Evolutionary conservation across 2,797 vertebrate species (phyloP), one percentile per base, ranked within the genome.

Genomic region (Triplophysa bombifrons): DNA sequence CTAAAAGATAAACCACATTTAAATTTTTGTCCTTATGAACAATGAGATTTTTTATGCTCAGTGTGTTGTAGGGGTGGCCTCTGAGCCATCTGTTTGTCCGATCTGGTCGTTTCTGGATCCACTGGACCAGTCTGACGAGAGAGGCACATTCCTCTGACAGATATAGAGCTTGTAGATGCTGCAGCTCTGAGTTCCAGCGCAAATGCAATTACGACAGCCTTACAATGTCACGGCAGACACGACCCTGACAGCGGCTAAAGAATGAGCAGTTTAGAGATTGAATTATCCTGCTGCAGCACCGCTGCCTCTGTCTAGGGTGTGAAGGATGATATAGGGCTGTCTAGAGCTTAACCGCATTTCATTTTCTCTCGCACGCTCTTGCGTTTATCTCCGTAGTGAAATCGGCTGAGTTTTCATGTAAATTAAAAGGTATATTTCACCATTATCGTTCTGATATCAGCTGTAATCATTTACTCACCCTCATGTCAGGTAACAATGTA

Each of bases 181-280:
- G 80, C 85, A 38, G 19, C 68, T 90, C 89, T 90, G 88, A 89
- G 86, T 90, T 86, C 86, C 75, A 60, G 75, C 22, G 60, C 69
- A 93, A 94, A 93, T 92, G 88, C 91, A 92, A 93, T 93, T 93
- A 93, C 89, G 85, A 90, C 87, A 89, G 84, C 80, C 88, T 91
- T 88, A 91, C 92, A 92, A 89, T 92, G 91, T 93, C 91, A 91
- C 86, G 82, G 86, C 85, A 90, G 90, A 90, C 87, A 88, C 66
- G 79, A 87, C 86, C 86, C 90, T 91, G 91, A 92, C 91, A 92
- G 89, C 88, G 83, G 88, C 87, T 86, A 90, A 85, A 89, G 87
- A 93, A 89, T 88, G 88, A 87, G 90, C 87, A 67, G 67, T 27
- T 77, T 80, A 83, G 76, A 85, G 90, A 93, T 92, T 92, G 87